Evolutionary conservation across 2,888 invertebrate species (phyloP), one percentile per base, ranked within the genome.

Genomic region (Eupithecia inturbata): DNA sequence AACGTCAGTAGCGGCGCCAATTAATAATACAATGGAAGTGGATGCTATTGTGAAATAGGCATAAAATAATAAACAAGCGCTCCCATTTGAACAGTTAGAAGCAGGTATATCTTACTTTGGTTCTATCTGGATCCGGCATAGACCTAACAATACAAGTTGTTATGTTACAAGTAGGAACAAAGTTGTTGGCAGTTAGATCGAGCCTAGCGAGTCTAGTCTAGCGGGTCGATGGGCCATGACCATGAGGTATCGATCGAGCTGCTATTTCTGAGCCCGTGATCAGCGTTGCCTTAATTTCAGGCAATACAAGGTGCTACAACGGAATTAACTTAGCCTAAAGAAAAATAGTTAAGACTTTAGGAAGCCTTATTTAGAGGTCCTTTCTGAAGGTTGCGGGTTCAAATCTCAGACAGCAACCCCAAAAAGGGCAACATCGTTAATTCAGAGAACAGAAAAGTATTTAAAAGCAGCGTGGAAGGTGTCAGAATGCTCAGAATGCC

Each of bases 51-150:
- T 57, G 57, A 14, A 57, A 26, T 26, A 57, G 12, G 5, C 26
- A 26, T 57, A 26, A 26, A 26, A 57, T 26, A 57, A 57, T 26
- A 26, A 53, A 7, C 22, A 22, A 57, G 57, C 57, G 57, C 12
- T 26, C 14, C 26, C 3, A 31, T 19, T 31, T 62, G 7, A 19
- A 19, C 7, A 19, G 22, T 66, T 68, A 72, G 63, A 28, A 39
- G n/a, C n/a, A n/a, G n/a, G n/a, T 71, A 74, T 74, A 53, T 72
- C 75, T 75, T 75, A 75, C 75, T 72, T 69, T 74, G 49, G 28
- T 41, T 67, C 70, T 70, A 63, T 75, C 75, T 19, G 75, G 75
- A 70, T 75, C 75, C 75, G 72, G 72, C 75, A 75, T 75, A 75
- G 75, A 75, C 75, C 75, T 75, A 75, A 45, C 66, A 66, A 70